Conservation (phyloP, 2,888 invertebrate genomes). For the Catocala nupta region DNA sequence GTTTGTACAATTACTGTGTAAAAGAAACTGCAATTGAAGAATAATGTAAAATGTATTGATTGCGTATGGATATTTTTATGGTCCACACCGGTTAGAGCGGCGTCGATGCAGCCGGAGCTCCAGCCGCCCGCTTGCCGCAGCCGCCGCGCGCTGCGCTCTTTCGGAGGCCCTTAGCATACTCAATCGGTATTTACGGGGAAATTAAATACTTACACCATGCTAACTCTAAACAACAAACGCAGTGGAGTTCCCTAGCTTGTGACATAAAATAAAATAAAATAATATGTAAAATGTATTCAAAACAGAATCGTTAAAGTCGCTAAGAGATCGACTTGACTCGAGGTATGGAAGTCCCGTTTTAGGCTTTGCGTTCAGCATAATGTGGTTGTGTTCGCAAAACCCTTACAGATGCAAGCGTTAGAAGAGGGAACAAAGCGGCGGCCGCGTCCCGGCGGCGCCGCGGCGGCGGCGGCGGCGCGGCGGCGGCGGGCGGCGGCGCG, state of each 20-base stretch:
- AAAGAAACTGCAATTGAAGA: constrained; percentile 85
- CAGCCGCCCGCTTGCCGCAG: constrained; percentile 75
- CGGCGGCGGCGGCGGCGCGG: constrained; percentile 45
- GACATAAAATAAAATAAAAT: constrained; percentile 29
- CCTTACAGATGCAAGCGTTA: constrained; percentile 83
- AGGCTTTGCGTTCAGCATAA: constrained; percentile 86
- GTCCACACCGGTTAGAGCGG: constrained; percentile 85
- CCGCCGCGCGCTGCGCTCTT: constrained; percentile 77
- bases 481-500: constrained; percentile 45
- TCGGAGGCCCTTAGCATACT: constrained; percentile 85
- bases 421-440: constrained; percentile 68
- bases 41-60: constrained; percentile 83
- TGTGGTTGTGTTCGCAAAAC: constrained; percentile 87
- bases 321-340: constrained; percentile 81
- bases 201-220: constrained; percentile 84
- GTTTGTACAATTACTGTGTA: constrained; percentile 48
- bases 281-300: constrained; percentile 50
- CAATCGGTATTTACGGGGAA: constrained; percentile 87
- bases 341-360: constrained; percentile 78
- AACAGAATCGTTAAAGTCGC: constrained; percentile 65
- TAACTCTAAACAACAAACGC: constrained; percentile 74
- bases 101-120: constrained; percentile 74
- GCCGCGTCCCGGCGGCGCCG: constrained; percentile 51
- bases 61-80: constrained; percentile 88
- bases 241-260: constrained; percentile 69